These are phyloP conservation scores for Naja naja DNA, from an alignment of 2,113 vertebrate genomes.

Conservation along the genomic window DNA sequence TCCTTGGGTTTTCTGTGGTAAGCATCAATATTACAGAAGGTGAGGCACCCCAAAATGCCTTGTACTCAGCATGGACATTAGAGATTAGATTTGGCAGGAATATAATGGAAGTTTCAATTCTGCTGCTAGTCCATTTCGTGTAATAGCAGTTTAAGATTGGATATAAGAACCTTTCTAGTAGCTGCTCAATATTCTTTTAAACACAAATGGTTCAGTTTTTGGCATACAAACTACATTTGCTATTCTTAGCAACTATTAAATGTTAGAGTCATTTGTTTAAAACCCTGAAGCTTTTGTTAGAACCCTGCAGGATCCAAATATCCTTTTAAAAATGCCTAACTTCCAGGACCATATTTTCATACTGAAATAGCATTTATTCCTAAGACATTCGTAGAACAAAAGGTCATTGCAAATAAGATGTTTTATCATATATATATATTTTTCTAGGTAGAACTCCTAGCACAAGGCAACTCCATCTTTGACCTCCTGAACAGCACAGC, in stretches of 20 bases:
- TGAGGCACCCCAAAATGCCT: background rate
- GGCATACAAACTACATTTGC: background rate
- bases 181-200: background rate
- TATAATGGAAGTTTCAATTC: background rate
- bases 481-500: slow-evolving; percentile 45
- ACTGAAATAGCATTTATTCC: background rate
- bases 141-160: background rate
- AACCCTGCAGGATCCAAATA: background rate
- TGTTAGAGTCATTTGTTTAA: background rate
- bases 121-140: background rate
- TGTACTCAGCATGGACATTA: rapidly evolving
- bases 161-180: background rate
- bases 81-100: background rate
- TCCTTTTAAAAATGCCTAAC: background rate
- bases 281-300: background rate
- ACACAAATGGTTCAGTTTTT: background rate
- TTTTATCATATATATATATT: background rate
- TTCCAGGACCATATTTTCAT: background rate
- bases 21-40: background rate
- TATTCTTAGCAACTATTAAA: background rate
- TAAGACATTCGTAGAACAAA: background rate
- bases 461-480: slow-evolving; percentile 56
- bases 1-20: slow-evolving; percentile 81
- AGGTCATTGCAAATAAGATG: background rate
- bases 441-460: slow-evolving; percentile 58